Percentiles rank a stretch among this genome's conserved stretches.
phyloP scores from a whole-genome alignment of 37 sponge, comb jelly and placozoan species.

The Geodia barretti region DNA sequence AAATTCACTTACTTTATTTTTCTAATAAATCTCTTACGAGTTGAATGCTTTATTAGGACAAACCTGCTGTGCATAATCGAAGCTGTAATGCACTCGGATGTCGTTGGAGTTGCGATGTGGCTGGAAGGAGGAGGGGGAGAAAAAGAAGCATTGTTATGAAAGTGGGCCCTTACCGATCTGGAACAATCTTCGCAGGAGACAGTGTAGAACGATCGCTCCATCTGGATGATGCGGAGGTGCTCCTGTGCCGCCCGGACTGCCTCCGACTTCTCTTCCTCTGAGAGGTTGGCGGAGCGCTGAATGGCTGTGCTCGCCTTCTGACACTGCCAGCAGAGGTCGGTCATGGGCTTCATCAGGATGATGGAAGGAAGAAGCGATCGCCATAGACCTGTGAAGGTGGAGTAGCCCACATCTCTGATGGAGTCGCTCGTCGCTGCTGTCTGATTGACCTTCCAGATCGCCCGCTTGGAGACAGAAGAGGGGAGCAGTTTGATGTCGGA shows the following conservation, averaged over 20 bases:
- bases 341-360: constrained; percentile 48
- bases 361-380: constrained; percentile 34
- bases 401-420: too few species aligned
- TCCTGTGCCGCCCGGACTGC: neutral
- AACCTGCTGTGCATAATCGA: too few species aligned
- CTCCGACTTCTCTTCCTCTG: constrained; percentile 40
- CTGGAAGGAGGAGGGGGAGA: neutral
- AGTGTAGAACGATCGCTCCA: too few species aligned
- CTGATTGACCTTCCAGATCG: too few species aligned
- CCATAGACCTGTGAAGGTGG: constrained; percentile 41
- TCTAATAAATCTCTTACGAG: neutral
- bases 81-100: neutral
- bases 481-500: constrained; percentile 13
- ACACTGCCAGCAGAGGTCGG: constrained; percentile 66
- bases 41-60: too few species aligned
- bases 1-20: neutral
- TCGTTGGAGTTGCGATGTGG: neutral
- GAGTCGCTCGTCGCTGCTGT: too few species aligned
- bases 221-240: too few species aligned
- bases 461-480: too few species aligned
- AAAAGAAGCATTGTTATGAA: neutral
- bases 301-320: constrained; percentile 46
- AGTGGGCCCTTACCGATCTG: too few species aligned
- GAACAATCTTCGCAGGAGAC: too few species aligned
- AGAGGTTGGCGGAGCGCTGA: constrained; percentile 22